Base-by-base conservation (phyloP, 2,113 vertebrate species). In the Elephas maximus region DNA sequence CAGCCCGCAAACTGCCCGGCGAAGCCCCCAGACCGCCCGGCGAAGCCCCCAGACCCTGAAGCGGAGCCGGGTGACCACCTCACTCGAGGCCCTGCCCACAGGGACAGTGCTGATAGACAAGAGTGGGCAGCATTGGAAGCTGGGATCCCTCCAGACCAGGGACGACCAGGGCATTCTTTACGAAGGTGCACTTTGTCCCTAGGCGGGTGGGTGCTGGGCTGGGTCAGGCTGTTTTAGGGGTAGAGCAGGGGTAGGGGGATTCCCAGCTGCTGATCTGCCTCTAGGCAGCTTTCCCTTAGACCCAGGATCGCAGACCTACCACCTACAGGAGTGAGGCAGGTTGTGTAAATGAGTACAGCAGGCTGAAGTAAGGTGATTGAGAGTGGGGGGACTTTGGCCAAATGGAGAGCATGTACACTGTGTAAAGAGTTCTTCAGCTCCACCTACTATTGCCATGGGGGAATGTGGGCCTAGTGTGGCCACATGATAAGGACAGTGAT, bases 111-210 rank as follows among this genome's bases (percentile, higher is more conserved):
- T 99, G 93, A 97, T 60, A 0, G 99, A 99, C 95, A 95, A 95
- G 84, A 97, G 71, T n/a, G 77, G 92, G 30, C 65, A 24, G 33
- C 33, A 11, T 17, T 99, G 98, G 99, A 95, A 86, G 37, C 97
- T 99, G 79, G 63, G 15, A 6, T 41, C 80, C 71, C 83, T 98
- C 5, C 97, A 98, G 96, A 78, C 69, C 86, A 92, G 96, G 73
- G 79, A 89, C 2, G 74, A 91, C 69, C 95, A 93, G 95, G 98
- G 98, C 53, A 79, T 98, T 69, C 15, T 98, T 62, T 99, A 99
- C 69, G 97, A 98, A 98, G 99, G 99, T 99, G 97, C 57, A 0
- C 51, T 20, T 28, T n/a, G 37, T 4, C n/a, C 23, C 1, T 4
- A 8, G 14, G 30, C 0, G 0, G 7, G 8, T 8, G 1, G 53